Conservation (phyloP, 2,888 invertebrate species). For the Ellobium chinense region DNA sequence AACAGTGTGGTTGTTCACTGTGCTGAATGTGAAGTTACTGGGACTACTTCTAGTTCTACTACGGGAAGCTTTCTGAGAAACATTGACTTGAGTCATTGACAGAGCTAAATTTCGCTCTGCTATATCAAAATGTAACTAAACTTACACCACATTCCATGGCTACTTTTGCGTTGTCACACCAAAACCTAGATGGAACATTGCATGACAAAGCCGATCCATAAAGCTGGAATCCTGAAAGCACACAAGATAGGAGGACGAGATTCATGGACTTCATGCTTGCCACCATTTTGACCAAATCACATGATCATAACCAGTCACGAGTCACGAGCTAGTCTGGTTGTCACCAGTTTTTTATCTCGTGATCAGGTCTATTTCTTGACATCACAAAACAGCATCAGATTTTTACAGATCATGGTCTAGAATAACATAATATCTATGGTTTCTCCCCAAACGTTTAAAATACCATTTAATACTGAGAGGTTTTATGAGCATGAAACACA, state of each 20-base stretch:
- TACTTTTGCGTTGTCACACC: conserved; percentile 58
- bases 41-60: too few species aligned
- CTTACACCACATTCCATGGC: conserved; percentile 45
- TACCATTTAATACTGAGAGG: too few species aligned
- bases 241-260: not conserved
- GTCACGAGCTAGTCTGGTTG: too few species aligned
- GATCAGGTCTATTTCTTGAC: too few species aligned
- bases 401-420: too few species aligned
- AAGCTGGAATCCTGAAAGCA: not conserved
- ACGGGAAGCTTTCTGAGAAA: not conserved
- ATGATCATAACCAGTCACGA: conserved; percentile 1
- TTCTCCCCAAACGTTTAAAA: too few species aligned
- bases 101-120: not conserved
- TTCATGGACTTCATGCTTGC: conserved; percentile 7
- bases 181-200: conserved; percentile 57
- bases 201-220: conserved; percentile 40
- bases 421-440: too few species aligned
- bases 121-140: not conserved
- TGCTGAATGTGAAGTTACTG: too few species aligned
- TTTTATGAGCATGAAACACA: too few species aligned
- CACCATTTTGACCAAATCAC: conserved; percentile 28
- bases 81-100: not conserved
- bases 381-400: too few species aligned
- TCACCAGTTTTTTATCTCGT: too few species aligned
- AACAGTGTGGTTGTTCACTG: too few species aligned